Percentiles rank a stretch among this genome's conserved stretches.
These are phyloP conservation scores for Cyclophora albipunctata DNA, from an alignment of 2,888 invertebrate species.

Conservation along the genomic window DNA sequence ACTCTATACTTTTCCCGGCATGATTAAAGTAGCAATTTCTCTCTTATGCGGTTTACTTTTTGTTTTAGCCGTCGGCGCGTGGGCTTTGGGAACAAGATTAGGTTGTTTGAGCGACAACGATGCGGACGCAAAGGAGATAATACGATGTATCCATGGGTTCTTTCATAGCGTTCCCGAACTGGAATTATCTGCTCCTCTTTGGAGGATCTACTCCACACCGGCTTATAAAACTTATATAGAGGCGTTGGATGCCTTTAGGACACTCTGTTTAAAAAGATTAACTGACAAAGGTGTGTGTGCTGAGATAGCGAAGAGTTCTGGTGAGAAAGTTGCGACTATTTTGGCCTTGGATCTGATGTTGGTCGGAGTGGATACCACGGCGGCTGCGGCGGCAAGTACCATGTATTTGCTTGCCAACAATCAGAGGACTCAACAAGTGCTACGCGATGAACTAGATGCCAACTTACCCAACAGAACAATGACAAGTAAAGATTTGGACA, in stretches of 20 bases:
- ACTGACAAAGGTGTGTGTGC: constrained; percentile 63
- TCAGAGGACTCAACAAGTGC: constrained; percentile 77
- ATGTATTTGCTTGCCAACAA: constrained; percentile 85
- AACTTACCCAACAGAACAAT: constrained; percentile 75
- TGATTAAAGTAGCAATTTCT: constrained; percentile 20
- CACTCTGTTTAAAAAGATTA: constrained; percentile 66
- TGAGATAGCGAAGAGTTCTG: constrained; percentile 50
- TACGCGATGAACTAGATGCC: constrained; percentile 77
- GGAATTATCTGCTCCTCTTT: constrained; percentile 83
- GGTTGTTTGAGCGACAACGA: constrained; percentile 83
- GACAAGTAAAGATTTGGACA: constrained; percentile 76
- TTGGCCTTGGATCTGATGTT: constrained; percentile 84
- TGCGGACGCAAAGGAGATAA: constrained; percentile 83
- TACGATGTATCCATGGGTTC: constrained; percentile 83
- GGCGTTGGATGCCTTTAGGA: constrained; percentile 82
- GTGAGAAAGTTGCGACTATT: constrained; percentile 77
- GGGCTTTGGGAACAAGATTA: constrained; percentile 86
- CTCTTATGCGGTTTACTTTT: constrained; percentile 15
- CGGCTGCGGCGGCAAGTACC: constrained; percentile 83
- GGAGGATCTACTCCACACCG: constrained; percentile 82
- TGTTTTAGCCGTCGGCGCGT: constrained; percentile 83
- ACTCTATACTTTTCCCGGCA: constrained; percentile 25
- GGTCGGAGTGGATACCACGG: constrained; percentile 89
- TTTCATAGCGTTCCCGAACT: constrained; percentile 85
- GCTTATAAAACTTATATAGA: constrained; percentile 82